Conservation (phyloP, 2,888 invertebrate species). For the Drosophila fulvimacula region DNA sequence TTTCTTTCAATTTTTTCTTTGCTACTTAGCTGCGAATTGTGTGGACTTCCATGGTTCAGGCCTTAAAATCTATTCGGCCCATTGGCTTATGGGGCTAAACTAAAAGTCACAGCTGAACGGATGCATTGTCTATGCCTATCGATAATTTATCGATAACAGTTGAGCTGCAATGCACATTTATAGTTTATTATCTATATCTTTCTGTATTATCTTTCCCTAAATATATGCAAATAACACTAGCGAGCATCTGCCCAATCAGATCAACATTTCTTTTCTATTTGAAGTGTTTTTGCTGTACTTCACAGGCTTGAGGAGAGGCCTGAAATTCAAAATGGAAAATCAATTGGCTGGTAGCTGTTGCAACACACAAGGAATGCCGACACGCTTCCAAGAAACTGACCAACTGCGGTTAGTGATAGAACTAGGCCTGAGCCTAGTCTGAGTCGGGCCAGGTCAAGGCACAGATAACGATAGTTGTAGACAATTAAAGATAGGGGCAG, state of each 20-base stretch:
- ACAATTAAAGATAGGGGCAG: slow-evolving; percentile 17
- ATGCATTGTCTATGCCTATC: too few species aligned
- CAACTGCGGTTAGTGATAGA: slow-evolving; percentile 75
- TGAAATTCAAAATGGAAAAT: slow-evolving; percentile 45
- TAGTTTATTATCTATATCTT: too few species aligned
- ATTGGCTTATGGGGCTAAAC: neutral
- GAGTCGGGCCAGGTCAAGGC: neutral
- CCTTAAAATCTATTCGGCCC: neutral
- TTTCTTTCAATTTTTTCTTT: slow-evolving; percentile 55
- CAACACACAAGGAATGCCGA: slow-evolving; percentile 56
- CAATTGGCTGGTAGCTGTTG: slow-evolving; percentile 53
- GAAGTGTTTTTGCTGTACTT: neutral
- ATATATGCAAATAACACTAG: neutral
- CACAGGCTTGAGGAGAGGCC: slow-evolving; percentile 5
- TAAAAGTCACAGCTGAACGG: neutral
- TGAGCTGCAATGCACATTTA: neutral
- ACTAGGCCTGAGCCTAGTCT: neutral
- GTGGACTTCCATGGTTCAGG: slow-evolving; percentile 8
- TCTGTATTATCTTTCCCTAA: too few species aligned
- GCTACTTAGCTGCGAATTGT: slow-evolving; percentile 9
- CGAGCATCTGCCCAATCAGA: neutral
- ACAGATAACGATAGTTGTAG: slow-evolving; percentile 6
- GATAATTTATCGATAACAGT: neutral
- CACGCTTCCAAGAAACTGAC: slow-evolving; percentile 67
- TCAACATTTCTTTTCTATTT: neutral